phyloP scores from a whole-genome alignment of 1,140 invertebrate species.

The Bicyclus anynana region DNA sequence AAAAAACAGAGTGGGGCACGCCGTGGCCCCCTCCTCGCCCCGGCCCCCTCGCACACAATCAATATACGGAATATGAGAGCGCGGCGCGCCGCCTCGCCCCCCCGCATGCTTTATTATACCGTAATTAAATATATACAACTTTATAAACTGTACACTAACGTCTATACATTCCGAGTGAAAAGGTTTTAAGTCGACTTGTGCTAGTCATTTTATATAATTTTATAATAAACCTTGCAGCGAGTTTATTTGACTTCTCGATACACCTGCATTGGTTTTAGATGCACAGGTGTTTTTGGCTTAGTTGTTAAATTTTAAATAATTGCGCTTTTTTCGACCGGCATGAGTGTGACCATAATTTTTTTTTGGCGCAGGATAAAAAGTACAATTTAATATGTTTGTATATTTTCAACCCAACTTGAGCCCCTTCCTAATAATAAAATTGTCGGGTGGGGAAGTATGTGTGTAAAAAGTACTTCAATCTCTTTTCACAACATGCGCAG shows the following conservation, averaged over 20 bases:
- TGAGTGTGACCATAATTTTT: slow-evolving; percentile 12
- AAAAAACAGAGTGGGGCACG: slow-evolving; percentile 77
- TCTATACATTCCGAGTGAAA: slow-evolving; percentile 36
- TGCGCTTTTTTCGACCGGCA: slow-evolving; percentile 8
- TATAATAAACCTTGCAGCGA: slow-evolving; percentile 20
- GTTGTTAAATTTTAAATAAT: slow-evolving; percentile 20
- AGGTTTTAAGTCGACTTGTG: slow-evolving; percentile 30
- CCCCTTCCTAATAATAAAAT: slow-evolving; percentile 56
- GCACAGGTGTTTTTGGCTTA: slow-evolving; percentile 29
- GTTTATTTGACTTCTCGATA: slow-evolving; percentile 22
- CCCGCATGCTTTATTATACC: slow-evolving; percentile 76
- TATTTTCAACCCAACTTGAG: slow-evolving; percentile 43
- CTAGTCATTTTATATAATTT: slow-evolving; percentile 32
- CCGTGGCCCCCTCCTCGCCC: slow-evolving; percentile 72
- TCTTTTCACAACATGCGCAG: slow-evolving; percentile 50
- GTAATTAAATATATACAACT: slow-evolving; percentile 77
- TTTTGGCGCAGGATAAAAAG: slow-evolving; percentile 25
- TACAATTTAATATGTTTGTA: slow-evolving; percentile 26
- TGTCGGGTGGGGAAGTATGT: slow-evolving; percentile 47
- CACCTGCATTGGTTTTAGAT: slow-evolving; percentile 38
- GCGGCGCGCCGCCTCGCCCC: slow-evolving; percentile 71
- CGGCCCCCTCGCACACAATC: slow-evolving; percentile 75
- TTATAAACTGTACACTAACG: slow-evolving; percentile 51
- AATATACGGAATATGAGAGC: slow-evolving; percentile 78
- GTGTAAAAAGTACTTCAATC: slow-evolving; percentile 58